Conservation (phyloP, 2,113 vertebrate genomes). For the Verasper variegatus region DNA sequence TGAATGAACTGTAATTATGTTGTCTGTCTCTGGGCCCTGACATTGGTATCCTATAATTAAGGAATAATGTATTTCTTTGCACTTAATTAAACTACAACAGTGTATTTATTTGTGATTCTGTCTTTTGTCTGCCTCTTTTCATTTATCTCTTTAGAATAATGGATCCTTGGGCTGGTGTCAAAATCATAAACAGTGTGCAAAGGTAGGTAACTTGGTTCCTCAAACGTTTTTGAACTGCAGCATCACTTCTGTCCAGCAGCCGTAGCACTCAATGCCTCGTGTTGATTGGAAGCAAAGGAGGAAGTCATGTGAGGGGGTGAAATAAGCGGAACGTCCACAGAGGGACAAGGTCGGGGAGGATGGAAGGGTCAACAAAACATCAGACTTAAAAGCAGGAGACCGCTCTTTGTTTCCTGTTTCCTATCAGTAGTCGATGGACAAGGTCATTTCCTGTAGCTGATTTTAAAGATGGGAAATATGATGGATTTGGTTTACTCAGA, state of each 20-base stretch:
- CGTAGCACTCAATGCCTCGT: not conserved
- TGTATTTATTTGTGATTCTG: not conserved
- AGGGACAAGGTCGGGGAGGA: not conserved
- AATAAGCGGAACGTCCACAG: not conserved
- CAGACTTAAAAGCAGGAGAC: not conserved
- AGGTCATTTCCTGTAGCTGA: too few species aligned
- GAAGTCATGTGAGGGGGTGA: not conserved
- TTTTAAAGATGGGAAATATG: too few species aligned
- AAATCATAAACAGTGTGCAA: conserved; percentile 74
- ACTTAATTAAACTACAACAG: not conserved
- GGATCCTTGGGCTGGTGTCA: conserved; percentile 77
- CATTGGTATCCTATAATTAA: conserved; percentile 11
- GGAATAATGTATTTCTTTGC: not conserved
- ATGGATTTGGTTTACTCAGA: too few species aligned
- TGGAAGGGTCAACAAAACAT: not conserved
- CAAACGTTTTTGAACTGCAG: too few species aligned
- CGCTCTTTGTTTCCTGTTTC: conserved; percentile 4
- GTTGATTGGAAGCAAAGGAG: not conserved
- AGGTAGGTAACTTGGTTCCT: conserved; percentile 57
- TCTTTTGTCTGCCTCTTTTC: conserved; percentile 11
- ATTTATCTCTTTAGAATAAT: conserved; percentile 57
- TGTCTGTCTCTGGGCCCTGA: not conserved
- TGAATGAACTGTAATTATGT: conserved; percentile 13
- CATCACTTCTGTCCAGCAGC: not conserved
- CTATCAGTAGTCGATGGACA: not conserved